Evolutionary conservation across 2,797 vertebrate species (phyloP).

Genomic region (Mus spretus): DNA sequence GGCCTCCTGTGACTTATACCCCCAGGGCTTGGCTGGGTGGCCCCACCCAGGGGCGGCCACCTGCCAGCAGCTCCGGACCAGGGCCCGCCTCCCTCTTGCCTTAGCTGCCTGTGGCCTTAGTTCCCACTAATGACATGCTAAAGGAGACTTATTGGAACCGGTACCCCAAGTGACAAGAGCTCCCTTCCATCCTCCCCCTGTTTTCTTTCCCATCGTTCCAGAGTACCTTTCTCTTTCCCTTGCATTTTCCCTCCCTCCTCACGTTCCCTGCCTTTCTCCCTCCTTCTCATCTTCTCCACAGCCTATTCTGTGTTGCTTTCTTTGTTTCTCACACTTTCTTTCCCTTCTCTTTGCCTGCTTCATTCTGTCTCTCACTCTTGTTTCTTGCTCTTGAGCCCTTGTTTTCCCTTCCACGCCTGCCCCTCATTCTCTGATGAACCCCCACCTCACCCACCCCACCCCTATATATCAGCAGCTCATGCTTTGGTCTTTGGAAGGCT

Average conservation of each 20-base stretch:
- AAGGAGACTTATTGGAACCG: neutral
- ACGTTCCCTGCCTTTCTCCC: neutral
- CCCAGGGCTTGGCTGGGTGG: slow-evolving; percentile 82
- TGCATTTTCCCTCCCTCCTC: rapidly evolving
- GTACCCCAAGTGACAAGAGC: rapidly evolving
- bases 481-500: neutral
- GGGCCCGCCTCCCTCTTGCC: slow-evolving; percentile 55
- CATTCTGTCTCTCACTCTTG: neutral
- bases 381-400: neutral
- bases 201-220: rapidly evolving
- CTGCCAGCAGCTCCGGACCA: slow-evolving; percentile 77
- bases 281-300: neutral
- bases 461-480: neutral
- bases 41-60: slow-evolving; percentile 89
- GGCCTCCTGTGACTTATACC: slow-evolving; percentile 86
- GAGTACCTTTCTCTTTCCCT: rapidly evolving
- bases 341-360: neutral
- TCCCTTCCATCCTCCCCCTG: rapidly evolving
- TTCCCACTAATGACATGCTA: neutral
- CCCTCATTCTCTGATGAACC: neutral
- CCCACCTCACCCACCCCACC: too few species aligned
- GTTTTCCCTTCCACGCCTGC: neutral
- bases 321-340: neutral
- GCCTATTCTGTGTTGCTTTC: too few species aligned
- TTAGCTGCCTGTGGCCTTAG: neutral